A percentile compares a stretch with the other conserved stretches of the same genome.
These are phyloP conservation scores for Rhysida immarginata DNA, from an alignment of 1,140 invertebrate genomes.

Conservation along the genomic window DNA sequence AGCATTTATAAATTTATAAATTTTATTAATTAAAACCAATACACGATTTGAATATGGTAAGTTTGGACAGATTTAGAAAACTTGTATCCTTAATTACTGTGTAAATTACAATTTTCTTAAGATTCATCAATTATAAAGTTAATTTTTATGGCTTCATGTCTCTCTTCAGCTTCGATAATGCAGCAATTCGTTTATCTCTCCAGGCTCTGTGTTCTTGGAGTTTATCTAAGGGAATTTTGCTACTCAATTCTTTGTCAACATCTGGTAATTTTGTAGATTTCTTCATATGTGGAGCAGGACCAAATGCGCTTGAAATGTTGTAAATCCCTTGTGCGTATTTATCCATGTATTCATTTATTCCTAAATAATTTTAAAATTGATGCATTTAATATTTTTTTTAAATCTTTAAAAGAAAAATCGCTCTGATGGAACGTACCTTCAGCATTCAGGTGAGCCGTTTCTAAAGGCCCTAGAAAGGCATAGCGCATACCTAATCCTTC, in stretches of 20 bases:
- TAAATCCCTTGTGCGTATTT: slow-evolving; percentile 65
- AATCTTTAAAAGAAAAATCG: not conserved
- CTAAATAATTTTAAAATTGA: slow-evolving; percentile 25
- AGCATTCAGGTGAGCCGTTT: slow-evolving; percentile 89
- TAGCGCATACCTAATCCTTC: slow-evolving; percentile 89
- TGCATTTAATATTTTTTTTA: not conserved
- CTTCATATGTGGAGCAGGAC: slow-evolving; percentile 48
- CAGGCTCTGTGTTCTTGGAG: slow-evolving; percentile 57
- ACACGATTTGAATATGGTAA: too few species aligned
- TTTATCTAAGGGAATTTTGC: slow-evolving; percentile 54
- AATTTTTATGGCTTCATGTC: too few species aligned
- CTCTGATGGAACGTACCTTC: slow-evolving; percentile 45
- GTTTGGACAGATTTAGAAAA: too few species aligned
- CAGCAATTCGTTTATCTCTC: slow-evolving; percentile 67
- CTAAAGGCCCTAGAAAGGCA: slow-evolving; percentile 82
- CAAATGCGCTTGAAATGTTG: slow-evolving; percentile 56
- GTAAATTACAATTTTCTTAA: too few species aligned
- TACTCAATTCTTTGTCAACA: slow-evolving; percentile 44
- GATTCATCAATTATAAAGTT: too few species aligned
- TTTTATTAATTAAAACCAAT: too few species aligned
- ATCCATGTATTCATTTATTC: slow-evolving; percentile 51
- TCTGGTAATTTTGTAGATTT: slow-evolving; percentile 38
- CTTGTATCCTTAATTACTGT: too few species aligned
- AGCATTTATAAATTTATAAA: too few species aligned
- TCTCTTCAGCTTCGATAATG: slow-evolving; percentile 64